Conservation (phyloP, 2,888 invertebrate species). For the Sabatieria punctata region DNA sequence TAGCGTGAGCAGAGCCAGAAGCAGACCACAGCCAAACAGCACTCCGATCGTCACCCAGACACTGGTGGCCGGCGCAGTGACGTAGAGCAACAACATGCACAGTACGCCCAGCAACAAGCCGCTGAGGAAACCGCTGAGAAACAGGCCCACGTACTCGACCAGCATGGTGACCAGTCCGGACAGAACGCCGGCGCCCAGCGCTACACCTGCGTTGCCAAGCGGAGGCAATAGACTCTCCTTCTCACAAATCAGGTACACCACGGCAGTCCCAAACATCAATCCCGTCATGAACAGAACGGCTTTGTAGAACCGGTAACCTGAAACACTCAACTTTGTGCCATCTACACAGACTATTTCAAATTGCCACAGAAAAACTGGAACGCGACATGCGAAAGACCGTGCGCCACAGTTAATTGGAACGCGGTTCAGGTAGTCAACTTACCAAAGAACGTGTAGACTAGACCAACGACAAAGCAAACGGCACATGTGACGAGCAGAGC, state of each 20-base stretch:
- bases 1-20: conserved; percentile 52
- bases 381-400: too few relatives aligned
- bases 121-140: conserved; percentile 60
- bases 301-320: conserved; percentile 72
- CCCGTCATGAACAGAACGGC: conserved; percentile 72
- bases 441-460: conserved; percentile 67
- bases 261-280: conserved; percentile 61
- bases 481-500: conserved; percentile 49
- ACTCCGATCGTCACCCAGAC: conserved; percentile 55
- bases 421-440: conserved; percentile 39
- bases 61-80: conserved; percentile 42
- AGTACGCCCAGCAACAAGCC: conserved; percentile 41
- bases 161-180: conserved; percentile 63
- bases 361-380: too few relatives aligned
- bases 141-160: conserved; percentile 61
- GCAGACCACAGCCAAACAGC: conserved; percentile 48
- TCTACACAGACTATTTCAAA: background rate
- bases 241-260: conserved; percentile 60
- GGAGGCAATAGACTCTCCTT: conserved; percentile 53
- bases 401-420: too few relatives aligned
- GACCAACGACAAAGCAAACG: conserved; percentile 58
- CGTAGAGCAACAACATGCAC: conserved; percentile 39
- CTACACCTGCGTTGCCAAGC: conserved; percentile 43
- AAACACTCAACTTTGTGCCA: conserved; percentile 19
- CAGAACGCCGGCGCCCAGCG: conserved; percentile 53